Conservation (phyloP, 2,888 invertebrate genomes). For the Teinopalpus imperialis region DNA sequence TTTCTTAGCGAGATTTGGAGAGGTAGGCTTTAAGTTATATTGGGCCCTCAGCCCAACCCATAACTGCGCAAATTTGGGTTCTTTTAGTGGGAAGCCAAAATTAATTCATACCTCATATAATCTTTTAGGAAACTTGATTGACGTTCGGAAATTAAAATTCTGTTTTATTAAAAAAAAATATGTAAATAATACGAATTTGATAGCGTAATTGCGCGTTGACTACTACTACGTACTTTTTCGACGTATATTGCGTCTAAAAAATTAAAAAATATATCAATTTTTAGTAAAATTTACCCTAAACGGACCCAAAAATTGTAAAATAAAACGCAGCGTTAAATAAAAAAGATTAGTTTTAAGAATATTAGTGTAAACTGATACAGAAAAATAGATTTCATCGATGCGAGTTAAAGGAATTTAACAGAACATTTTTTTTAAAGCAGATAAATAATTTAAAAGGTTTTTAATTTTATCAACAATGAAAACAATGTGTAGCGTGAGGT, state of each 20-base stretch:
- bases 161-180: conserved; percentile 35
- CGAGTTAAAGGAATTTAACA: conserved; percentile 29
- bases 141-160: conserved; percentile 35
- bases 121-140: conserved; percentile 62
- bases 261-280: conserved; percentile 31
- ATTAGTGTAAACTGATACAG: conserved; percentile 39
- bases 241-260: conserved; percentile 4
- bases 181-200: conserved; percentile 68
- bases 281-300: conserved; percentile 54
- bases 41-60: conserved; percentile 56
- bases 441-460: conserved; percentile 48
- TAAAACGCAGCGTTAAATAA: conserved; percentile 55
- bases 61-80: conserved; percentile 65
- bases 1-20: conserved; percentile 65
- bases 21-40: conserved; percentile 56
- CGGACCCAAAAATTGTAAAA: conserved; percentile 70
- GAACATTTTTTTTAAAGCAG: conserved; percentile 35
- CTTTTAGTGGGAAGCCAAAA: conserved; percentile 46
- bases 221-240: neutral
- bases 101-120: conserved; percentile 4
- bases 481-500: conserved; percentile 72
- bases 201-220: conserved; percentile 33
- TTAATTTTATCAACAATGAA: conserved; percentile 48
- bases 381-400: conserved; percentile 40
- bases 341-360: conserved; percentile 45